Base-by-base conservation (phyloP, 35 echinoderm and acorn worm species). In the Amphiura filiformis region DNA sequence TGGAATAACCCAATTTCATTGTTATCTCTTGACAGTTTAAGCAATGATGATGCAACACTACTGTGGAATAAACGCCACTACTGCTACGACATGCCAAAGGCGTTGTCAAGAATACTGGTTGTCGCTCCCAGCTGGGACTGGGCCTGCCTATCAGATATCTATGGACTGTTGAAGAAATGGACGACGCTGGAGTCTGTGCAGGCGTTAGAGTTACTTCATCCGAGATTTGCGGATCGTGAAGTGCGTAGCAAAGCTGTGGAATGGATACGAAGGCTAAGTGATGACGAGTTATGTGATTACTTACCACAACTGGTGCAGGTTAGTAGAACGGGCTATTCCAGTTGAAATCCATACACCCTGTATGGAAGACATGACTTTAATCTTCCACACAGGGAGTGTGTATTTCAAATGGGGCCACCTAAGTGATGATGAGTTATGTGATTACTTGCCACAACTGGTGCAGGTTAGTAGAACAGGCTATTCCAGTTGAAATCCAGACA, bases 251-350 rank as follows among this genome's bases (percentile, higher is more conserved):
- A 86, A 61, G 96, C 96, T 15, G 87, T 98, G 15, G 75, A 89
- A 78, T 98, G 96, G 96, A 94, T 98, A 40, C 78, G 85, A 36
- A 34, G 64, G 22, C 34, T 94, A 11, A 37, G 85, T 0, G 96
- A 98, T 76, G 96, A 98, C 85, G 92, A 98, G 36, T 90, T 98
- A 13, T 98, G 92, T 79, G 90, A n/a, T 61, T 98, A 93, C 47
- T 76, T 98, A 26, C 92, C 96, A 77, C 96, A 98, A n/a, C 80
- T 98, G 0, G 96, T 98, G 13, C 96, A 98, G 61, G 93, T 94
- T 76, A 39, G 61, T 26, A 9, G 32, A 78, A 31, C 17, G 1
- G 7, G 7, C 7, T n/a, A n/a, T n/a, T n/a, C n/a, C n/a, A n/a
- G n/a, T n/a, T n/a, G n/a, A n/a, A n/a, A n/a, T n/a, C n/a, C n/a